Evolutionary conservation across 2,113 vertebrate species (phyloP).

Genomic region (Triplophysa dalaica): DNA sequence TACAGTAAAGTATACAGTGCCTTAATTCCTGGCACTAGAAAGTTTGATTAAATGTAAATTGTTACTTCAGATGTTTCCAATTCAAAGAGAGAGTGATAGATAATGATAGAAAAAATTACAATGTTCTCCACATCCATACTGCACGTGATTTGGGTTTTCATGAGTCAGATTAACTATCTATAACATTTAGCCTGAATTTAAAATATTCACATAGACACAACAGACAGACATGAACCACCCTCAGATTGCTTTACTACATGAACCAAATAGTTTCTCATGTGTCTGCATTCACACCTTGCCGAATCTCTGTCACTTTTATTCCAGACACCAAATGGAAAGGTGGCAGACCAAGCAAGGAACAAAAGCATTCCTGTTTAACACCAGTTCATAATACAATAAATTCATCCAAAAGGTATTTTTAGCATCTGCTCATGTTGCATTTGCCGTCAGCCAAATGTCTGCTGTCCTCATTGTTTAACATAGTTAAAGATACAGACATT

Average conservation of each 20-base stretch:
- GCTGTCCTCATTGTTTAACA: too few species aligned
- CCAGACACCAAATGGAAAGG: slow-evolving; percentile 61
- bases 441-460: too few species aligned
- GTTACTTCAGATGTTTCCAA: too few species aligned
- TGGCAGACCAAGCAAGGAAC: slow-evolving; percentile 50
- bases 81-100: too few species aligned
- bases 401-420: too few species aligned
- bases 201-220: slow-evolving; percentile 7
- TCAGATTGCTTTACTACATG: slow-evolving; percentile 43
- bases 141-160: neutral
- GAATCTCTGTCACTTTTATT: slow-evolving; percentile 15
- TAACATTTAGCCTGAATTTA: neutral
- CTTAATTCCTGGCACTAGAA: too few species aligned
- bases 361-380: slow-evolving; percentile 50
- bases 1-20: too few species aligned
- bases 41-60: too few species aligned
- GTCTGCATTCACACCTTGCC: slow-evolving; percentile 19
- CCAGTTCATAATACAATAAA: slow-evolving; percentile 54
- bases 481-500: neutral
- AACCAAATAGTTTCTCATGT: neutral
- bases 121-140: neutral
- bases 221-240: slow-evolving; percentile 40
- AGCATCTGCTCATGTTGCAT: too few species aligned
- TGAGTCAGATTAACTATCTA: neutral
- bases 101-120: too few species aligned